Base-by-base conservation (phyloP, 2,113 vertebrate genomes). In the Catharus bicknelli region DNA sequence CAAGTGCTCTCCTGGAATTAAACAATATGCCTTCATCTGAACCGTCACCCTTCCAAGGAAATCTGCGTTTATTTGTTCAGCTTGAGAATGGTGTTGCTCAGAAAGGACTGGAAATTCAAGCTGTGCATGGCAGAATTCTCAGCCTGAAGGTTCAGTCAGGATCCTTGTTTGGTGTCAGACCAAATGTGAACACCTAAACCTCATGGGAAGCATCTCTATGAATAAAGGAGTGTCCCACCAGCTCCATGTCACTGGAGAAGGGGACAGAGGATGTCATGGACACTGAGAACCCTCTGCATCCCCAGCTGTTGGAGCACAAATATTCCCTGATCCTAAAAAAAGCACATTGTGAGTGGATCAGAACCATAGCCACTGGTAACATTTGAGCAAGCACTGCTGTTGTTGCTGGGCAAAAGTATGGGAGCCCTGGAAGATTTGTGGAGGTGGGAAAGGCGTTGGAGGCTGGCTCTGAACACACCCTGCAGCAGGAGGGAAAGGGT, bases 401-500 rank as follows among this genome's bases (percentile, higher is more conserved):
- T 0, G 2, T 62, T 54, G 43, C 67, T 19, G 32, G 2, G 38
- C 34, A 54, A 15, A 38, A 43, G 17, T 16, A 12, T 1, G 8
- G 79, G 34, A 83, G n/a, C 4, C 15, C 36, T 53, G 50, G 73
- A 38, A 77, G 36, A 43, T 73, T 23, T 20, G 23, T 26, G 59
- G 30, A 88, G 38, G n/a, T 9, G 23, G 67, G 48, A 51, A 54
- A 67, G 10, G 58, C 0, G 0, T 34, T 36, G 47, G 15, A 22
- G 0, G 0, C 6, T 0, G 6, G 61, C 36, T 67, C 43, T 0
- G 1, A n/a, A 11, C 38, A 30, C 38, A 18, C 4, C 36, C 55
- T 15, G 10, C 20, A 25, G 62, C 13, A 34, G 9, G 11, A 16
- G 30, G 16, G 2, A 30, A 54, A 51, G 29, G 32, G 13, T 1